These are phyloP conservation scores for Phycodurus eques DNA, from an alignment of 2,113 vertebrate species.

Conservation along the genomic window DNA sequence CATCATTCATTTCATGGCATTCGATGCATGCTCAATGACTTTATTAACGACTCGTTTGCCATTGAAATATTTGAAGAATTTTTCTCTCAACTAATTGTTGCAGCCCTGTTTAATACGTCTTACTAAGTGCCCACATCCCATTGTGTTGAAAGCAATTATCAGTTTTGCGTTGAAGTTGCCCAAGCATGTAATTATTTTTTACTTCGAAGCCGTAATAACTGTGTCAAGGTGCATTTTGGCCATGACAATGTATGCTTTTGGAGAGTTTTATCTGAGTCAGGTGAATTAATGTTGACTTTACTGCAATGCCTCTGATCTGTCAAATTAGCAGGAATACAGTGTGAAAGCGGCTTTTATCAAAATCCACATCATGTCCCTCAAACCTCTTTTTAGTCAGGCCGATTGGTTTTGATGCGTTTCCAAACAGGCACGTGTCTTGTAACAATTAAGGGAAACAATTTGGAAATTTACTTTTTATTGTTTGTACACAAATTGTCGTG, in stretches of 20 bases:
- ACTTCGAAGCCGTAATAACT: too few relatives aligned
- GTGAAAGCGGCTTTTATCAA: slow-evolving; percentile 7
- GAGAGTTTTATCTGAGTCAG: neutral
- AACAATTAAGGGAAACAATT: slow-evolving; percentile 10
- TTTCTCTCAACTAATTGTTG: too few relatives aligned
- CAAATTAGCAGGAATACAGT: neutral
- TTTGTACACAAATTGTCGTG: neutral
- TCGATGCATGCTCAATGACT: too few relatives aligned
- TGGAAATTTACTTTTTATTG: neutral
- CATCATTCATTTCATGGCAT: too few relatives aligned
- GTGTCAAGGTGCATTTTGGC: neutral
- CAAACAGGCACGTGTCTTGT: slow-evolving; percentile 45
- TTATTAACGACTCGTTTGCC: too few relatives aligned
- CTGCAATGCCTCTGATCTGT: neutral
- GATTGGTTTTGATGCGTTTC: slow-evolving; percentile 22
- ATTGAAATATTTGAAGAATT: too few relatives aligned
- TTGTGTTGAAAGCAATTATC: too few relatives aligned
- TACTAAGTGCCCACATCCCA: too few relatives aligned
- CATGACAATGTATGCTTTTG: neutral
- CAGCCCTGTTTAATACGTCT: too few relatives aligned
- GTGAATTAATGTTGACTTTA: neutral
- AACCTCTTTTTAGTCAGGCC: slow-evolving; percentile 23
- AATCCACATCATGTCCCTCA: slow-evolving; percentile 13
- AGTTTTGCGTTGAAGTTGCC: too few relatives aligned
- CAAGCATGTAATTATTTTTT: too few relatives aligned